Conservation (phyloP, 2,888 invertebrate genomes). For the Drosophila hamatofila region DNA sequence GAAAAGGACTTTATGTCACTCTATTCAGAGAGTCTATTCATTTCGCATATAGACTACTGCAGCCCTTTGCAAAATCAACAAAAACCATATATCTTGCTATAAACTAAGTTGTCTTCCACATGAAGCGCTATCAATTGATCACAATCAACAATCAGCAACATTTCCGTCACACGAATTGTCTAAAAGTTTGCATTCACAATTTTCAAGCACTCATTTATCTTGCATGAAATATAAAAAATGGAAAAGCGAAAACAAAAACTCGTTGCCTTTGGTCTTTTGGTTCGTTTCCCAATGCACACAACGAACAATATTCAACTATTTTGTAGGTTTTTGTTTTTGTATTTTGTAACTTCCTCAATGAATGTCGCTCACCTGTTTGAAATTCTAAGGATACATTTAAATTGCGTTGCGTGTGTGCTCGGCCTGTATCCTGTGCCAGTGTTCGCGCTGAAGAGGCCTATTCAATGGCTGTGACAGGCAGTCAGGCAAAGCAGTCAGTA, state of each 20-base stretch:
- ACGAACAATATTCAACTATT: constrained; percentile 9
- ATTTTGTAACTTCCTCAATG: constrained; percentile 45
- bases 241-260: constrained; percentile 7
- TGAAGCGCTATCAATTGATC: constrained; percentile 2
- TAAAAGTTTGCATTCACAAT: constrained; percentile 14
- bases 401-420: constrained; percentile 70
- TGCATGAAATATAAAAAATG: background rate
- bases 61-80: background rate
- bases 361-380: constrained; percentile 75
- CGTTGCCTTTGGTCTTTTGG: constrained; percentile 29
- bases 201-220: constrained; percentile 10
- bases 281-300: constrained; percentile 21
- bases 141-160: background rate
- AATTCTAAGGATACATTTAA: constrained; percentile 80
- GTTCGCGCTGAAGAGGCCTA: constrained; percentile 63
- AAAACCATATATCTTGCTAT: background rate
- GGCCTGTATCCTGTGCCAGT: constrained; percentile 67
- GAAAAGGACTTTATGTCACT: background rate
- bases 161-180: constrained; percentile 13
- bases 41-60: background rate
- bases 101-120: background rate
- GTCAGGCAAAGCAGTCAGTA: constrained; percentile 36
- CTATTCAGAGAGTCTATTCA: background rate
- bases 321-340: constrained; percentile 30
- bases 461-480: constrained; percentile 62